Evolutionary conservation across 1,140 invertebrate genomes (phyloP).

Genomic region (Aphelenchoides fujianensis): DNA sequence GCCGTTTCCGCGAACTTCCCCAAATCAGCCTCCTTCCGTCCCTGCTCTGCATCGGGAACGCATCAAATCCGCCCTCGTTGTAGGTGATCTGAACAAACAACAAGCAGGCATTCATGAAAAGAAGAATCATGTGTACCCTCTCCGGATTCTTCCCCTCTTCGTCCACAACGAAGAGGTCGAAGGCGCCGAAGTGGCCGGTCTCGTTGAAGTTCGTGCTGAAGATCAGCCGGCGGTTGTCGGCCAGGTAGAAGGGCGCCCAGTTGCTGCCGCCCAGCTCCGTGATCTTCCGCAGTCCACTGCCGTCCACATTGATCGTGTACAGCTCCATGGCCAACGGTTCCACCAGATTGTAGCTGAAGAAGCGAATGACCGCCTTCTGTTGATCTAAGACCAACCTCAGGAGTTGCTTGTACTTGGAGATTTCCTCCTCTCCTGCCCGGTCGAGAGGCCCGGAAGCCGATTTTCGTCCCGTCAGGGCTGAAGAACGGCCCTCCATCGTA

Average conservation of each 20-base stretch:
- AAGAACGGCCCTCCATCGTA: conserved; percentile 46
- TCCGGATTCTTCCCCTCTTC: conserved; percentile 38
- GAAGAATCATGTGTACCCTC: conserved; percentile 10
- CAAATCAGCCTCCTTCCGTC: conserved; percentile 32
- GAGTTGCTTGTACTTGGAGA: conserved; percentile 39
- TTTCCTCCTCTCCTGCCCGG: conserved; percentile 34
- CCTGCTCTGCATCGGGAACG: conserved; percentile 35
- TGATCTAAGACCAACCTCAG: conserved; percentile 28
- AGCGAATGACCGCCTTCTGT: conserved; percentile 3
- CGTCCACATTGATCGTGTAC: conserved; percentile 36
- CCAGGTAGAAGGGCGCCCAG: conserved; percentile 43
- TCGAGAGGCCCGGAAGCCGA: conserved; percentile 37
- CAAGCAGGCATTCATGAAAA: not conserved
- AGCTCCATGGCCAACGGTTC: conserved; percentile 42
- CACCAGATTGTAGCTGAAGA: conserved; percentile 36
- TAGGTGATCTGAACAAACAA: conserved; percentile 30
- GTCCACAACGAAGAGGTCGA: conserved; percentile 34
- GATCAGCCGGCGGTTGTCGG: conserved; percentile 33
- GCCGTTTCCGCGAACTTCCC: conserved; percentile 38
- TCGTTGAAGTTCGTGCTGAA: conserved; percentile 44
- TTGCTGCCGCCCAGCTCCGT: conserved; percentile 38
- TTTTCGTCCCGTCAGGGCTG: conserved; percentile 38
- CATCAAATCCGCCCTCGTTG: conserved; percentile 34
- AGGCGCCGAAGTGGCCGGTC: conserved; percentile 36
- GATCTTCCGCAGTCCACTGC: conserved; percentile 25